A percentile compares a stretch with the other conserved stretches of the same genome.
Evolutionary conservation across 2,888 invertebrate species (phyloP).

Genomic region (Hirtodrosophila trivittata): DNA sequence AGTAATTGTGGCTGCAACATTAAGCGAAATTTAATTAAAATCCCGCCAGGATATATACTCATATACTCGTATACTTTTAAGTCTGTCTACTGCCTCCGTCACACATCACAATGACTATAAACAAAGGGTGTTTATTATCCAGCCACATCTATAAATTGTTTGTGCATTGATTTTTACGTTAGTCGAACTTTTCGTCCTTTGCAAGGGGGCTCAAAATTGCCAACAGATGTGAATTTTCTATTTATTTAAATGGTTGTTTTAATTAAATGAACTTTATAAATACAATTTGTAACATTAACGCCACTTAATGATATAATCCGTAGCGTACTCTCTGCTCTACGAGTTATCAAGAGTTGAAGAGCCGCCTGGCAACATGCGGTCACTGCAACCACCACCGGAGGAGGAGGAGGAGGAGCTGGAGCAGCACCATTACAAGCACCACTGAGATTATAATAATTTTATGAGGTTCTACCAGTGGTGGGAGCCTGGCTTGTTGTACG

Average conservation of each 20-base stretch:
- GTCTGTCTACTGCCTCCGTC: background rate
- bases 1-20: conserved; percentile 48
- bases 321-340: conserved; percentile 1
- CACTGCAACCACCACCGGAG: background rate
- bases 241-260: conserved; percentile 7
- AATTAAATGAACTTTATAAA: conserved; percentile 1
- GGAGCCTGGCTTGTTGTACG: background rate
- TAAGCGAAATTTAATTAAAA: conserved; percentile 72
- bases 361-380: conserved; percentile 28
- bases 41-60: conserved; percentile 14
- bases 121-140: conserved; percentile 1
- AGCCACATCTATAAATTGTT: conserved; percentile 20
- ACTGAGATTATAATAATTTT: conserved; percentile 45
- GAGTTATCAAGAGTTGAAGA: conserved; percentile 4
- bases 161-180: conserved; percentile 23
- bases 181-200: conserved; percentile 4
- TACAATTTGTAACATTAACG: conserved; percentile 13
- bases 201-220: conserved; percentile 29
- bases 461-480: conserved; percentile 21
- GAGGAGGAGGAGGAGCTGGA: background rate
- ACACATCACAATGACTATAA: background rate
- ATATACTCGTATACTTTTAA: background rate
- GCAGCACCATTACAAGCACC: conserved; percentile 7
- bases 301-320: conserved; percentile 11
- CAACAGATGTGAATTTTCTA: conserved; percentile 9